phyloP scores from a whole-genome alignment of 2,113 vertebrate species.

The Guaruba guarouba region DNA sequence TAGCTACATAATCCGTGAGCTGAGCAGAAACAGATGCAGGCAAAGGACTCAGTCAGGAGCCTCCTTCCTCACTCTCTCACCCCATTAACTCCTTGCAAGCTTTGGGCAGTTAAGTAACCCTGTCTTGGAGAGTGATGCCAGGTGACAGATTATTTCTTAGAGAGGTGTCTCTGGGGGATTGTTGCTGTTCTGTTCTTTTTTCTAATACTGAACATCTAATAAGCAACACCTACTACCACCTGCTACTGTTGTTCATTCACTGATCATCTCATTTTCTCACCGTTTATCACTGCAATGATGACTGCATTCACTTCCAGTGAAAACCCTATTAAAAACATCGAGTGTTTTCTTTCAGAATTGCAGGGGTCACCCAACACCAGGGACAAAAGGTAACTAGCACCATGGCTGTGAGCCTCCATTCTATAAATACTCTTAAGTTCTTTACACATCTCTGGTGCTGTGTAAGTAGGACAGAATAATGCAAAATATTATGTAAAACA shows the following conservation, averaged over 20 bases:
- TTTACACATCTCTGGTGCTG: background rate
- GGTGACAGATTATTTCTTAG: conserved; percentile 20
- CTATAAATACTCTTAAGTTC: conserved; percentile 7
- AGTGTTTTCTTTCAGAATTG: background rate
- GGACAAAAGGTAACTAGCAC: background rate
- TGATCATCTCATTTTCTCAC: background rate
- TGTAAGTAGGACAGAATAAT: conserved; percentile 47
- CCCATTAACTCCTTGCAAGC: background rate
- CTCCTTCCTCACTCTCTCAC: background rate
- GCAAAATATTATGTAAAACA: conserved; percentile 53
- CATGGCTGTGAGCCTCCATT: rapidly evolving
- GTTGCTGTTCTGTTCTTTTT: conserved; percentile 18
- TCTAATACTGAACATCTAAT: conserved; percentile 49
- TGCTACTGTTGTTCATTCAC: conserved; percentile 57
- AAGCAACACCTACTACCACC: conserved; percentile 65
- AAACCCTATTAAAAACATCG: background rate
- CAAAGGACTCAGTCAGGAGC: background rate
- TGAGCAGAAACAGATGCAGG: background rate
- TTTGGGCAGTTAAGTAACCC: background rate
- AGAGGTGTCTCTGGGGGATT: background rate
- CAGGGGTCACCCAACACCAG: background rate
- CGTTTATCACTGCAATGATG: conserved; percentile 15
- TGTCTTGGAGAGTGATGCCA: background rate
- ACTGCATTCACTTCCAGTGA: background rate
- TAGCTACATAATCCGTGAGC: background rate